Evolutionary conservation across 2,113 vertebrate species (phyloP).

Genomic region (Peucedramus taeniatus): DNA sequence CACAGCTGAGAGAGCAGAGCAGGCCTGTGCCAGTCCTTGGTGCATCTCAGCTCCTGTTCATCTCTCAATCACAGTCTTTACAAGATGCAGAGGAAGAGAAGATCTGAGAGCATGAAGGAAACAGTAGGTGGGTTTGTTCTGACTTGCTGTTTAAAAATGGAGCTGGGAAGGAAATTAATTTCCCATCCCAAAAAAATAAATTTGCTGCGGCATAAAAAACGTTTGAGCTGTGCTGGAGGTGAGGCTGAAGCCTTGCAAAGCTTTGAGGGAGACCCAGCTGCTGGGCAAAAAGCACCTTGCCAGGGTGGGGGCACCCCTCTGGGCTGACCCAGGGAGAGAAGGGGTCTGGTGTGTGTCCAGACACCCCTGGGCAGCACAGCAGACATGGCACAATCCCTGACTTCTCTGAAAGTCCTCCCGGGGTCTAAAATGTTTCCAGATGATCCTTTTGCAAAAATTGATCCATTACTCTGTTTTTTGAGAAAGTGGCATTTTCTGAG

Average conservation of each 20-base stretch:
- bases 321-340: background rate
- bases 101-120: background rate
- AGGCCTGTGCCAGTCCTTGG: background rate
- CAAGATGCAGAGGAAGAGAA: background rate
- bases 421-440: background rate
- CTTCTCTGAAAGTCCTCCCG: background rate
- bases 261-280: background rate
- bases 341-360: background rate
- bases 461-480: background rate
- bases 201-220: background rate
- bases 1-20: background rate
- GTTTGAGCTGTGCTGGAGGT: background rate
- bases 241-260: background rate
- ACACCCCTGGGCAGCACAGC: background rate
- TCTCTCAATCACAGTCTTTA: background rate
- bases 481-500: background rate
- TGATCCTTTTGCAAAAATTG: background rate
- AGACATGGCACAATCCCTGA: background rate
- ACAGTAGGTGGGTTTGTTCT: constrained; percentile 3
- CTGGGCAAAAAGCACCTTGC: background rate
- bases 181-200: background rate
- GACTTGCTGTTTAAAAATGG: constrained; percentile 12
- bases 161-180: background rate
- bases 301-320: too few relatives aligned
- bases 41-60: rapidly evolving